Conservation (phyloP, 1,140 invertebrate species). For the Caenorhabditis remanei region DNA sequence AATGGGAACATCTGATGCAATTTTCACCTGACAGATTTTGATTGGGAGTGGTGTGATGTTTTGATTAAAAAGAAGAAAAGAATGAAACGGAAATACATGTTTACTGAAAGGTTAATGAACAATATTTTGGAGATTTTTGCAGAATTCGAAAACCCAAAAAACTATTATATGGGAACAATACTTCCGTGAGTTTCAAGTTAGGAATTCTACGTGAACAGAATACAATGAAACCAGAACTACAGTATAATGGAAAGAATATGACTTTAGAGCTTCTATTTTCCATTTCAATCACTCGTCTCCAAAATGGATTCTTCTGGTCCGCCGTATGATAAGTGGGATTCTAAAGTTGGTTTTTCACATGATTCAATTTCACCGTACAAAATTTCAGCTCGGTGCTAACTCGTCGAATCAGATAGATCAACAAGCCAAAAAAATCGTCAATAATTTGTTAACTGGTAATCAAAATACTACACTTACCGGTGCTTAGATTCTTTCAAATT, state of each 20-base stretch:
- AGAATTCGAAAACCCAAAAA: no score
- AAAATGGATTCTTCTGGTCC: conserved; percentile 8
- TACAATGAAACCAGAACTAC: no score
- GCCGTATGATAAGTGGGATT: conserved; percentile 35
- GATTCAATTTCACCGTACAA: neutral
- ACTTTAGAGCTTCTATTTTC: neutral
- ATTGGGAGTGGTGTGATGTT: neutral
- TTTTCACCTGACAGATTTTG: neutral
- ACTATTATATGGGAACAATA: no score
- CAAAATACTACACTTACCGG: neutral
- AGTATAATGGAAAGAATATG: neutral
- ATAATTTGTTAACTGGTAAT: neutral
- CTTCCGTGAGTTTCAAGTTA: no score
- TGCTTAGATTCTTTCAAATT: neutral
- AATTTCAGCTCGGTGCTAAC: conserved; percentile 17
- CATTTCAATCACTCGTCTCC: neutral
- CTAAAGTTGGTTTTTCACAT: neutral
- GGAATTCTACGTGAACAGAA: no score
- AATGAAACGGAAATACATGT: no score
- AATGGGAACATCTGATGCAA: neutral
- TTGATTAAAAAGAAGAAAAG: neutral
- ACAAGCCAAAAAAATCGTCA: neutral
- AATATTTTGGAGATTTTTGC: no score
- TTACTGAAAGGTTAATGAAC: no score
- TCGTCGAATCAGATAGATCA: neutral